phyloP scores from a whole-genome alignment of 2,113 vertebrate genomes.

The Nerophis ophidion region DNA sequence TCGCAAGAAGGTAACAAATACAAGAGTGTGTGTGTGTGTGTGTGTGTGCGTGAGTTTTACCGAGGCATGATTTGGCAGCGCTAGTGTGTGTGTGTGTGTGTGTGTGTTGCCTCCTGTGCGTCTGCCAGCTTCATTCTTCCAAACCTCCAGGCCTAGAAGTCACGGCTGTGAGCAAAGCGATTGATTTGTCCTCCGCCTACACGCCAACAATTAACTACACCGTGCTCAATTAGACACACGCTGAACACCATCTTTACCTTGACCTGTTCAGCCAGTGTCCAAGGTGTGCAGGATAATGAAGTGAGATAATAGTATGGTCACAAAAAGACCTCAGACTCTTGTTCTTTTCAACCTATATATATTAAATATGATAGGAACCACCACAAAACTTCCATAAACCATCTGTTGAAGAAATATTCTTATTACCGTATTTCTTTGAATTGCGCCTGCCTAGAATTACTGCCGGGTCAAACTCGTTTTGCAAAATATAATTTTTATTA shows the following conservation, averaged over 20 bases:
- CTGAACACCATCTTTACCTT: conserved; percentile 61
- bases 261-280: conserved; percentile 40
- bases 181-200: conserved; percentile 76
- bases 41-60: conserved; percentile 36
- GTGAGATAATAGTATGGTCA: conserved; percentile 2
- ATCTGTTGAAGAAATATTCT: no score
- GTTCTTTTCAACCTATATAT: conserved; percentile 19
- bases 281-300: conserved; percentile 11
- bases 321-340: conserved; percentile 16
- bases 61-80: conserved; percentile 44
- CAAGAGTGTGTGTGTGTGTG: conserved; percentile 10
- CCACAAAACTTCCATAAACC: no score
- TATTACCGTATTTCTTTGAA: no score
- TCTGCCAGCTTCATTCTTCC: conserved; percentile 60
- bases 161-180: conserved; percentile 74
- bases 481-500: no score
- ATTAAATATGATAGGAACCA: background rate
- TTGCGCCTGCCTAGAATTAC: no score
- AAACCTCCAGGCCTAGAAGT: conserved; percentile 65
- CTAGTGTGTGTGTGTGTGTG: conserved; percentile 25
- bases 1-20: no score
- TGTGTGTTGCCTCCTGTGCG: conserved; percentile 27
- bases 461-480: no score
- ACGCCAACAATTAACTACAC: conserved; percentile 78
- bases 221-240: conserved; percentile 75